Evolutionary conservation across 2,888 invertebrate genomes (phyloP).

Genomic region (Platerodrilus igneus): DNA sequence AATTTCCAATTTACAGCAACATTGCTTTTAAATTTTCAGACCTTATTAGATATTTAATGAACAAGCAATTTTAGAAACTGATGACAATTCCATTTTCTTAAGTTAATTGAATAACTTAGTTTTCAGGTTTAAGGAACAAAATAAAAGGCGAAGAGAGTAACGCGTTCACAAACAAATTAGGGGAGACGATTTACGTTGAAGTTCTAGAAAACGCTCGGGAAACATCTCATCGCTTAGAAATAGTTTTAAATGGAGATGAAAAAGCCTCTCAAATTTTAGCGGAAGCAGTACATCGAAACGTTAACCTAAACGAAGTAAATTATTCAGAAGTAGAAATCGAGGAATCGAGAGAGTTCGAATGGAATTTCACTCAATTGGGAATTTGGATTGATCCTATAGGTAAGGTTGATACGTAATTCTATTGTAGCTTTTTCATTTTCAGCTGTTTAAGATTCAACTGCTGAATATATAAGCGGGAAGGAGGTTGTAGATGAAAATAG

Average conservation of each 20-base stretch:
- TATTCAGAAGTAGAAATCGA: slow-evolving; percentile 40
- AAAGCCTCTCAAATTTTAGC: slow-evolving; percentile 69
- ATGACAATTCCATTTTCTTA: slow-evolving; percentile 3
- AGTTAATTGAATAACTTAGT: slow-evolving; percentile 51
- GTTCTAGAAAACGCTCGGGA: slow-evolving; percentile 57
- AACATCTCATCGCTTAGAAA: slow-evolving; percentile 63
- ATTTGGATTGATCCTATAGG: slow-evolving; percentile 97
- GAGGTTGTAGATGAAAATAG: slow-evolving; percentile 54
- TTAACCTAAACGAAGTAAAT: slow-evolving; percentile 53
- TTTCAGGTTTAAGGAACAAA: slow-evolving; percentile 60
- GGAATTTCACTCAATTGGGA: slow-evolving; percentile 56
- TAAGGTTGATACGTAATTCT: no score
- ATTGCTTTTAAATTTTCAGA: no score
- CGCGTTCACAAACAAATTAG: slow-evolving; percentile 65
- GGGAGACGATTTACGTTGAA: slow-evolving; percentile 62
- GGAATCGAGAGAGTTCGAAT: slow-evolving; percentile 35
- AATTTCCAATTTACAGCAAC: no score
- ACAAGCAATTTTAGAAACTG: no score
- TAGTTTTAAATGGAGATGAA: slow-evolving; percentile 64
- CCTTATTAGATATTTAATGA: no score
- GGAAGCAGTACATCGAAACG: slow-evolving; percentile 65
- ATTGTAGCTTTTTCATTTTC: slow-evolving; percentile 6
- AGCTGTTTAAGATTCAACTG: slow-evolving; percentile 73
- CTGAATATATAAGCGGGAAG: slow-evolving; percentile 81
- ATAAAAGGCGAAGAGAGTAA: slow-evolving; percentile 77